These are phyloP conservation scores for Microcebus murinus DNA, from an alignment of 2,113 vertebrate species.

Conservation along the genomic window DNA sequence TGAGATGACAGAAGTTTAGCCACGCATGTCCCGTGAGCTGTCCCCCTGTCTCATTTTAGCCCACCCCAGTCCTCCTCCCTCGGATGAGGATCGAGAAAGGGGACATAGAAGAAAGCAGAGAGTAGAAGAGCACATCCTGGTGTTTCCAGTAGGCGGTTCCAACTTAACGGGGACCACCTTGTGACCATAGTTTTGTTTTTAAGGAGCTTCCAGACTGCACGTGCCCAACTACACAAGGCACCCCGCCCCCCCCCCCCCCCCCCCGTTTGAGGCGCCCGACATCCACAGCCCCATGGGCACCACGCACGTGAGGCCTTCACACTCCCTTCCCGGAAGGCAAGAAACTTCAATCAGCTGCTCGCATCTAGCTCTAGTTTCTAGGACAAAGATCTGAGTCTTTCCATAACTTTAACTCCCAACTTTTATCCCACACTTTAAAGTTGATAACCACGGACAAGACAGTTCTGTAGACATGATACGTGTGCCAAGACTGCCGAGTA, in stretches of 20 bases:
- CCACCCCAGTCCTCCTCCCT: not conserved
- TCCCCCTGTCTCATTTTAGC: not conserved
- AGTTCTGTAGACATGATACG: not conserved
- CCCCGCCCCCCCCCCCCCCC: accelerated
- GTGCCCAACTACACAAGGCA: not conserved
- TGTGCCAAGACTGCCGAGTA: not conserved
- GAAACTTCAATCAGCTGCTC: not conserved
- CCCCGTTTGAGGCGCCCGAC: not conserved
- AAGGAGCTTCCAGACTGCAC: not conserved
- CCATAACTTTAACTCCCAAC: not conserved
- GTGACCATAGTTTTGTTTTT: too few species aligned
- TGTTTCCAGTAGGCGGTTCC: not conserved
- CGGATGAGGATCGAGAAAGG: not conserved
- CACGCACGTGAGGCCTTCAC: not conserved
- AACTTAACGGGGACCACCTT: not conserved
- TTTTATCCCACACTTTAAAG: not conserved
- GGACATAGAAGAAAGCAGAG: not conserved
- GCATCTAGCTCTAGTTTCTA: not conserved
- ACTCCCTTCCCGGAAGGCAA: not conserved
- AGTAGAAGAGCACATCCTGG: not conserved
- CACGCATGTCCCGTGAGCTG: not conserved
- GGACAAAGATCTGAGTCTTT: not conserved
- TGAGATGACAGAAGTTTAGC: not conserved
- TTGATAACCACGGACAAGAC: not conserved
- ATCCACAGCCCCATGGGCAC: not conserved